Base-by-base conservation (phyloP, 1,140 invertebrate species). In the Aleiodes sp. region DNA sequence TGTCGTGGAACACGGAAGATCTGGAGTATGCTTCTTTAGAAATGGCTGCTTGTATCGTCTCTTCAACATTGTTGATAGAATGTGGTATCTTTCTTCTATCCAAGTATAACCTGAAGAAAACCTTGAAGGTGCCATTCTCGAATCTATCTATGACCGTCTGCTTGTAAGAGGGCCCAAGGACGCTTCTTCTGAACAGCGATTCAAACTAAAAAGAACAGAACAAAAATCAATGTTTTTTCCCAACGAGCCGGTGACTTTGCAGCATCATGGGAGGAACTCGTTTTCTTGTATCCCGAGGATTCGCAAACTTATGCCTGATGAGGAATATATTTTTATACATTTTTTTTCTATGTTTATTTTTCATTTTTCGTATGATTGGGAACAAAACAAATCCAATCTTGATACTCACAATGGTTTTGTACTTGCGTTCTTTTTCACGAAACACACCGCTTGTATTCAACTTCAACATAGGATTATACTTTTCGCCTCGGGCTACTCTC, bases 11-110 rank as follows among this genome's bases (percentile, higher is more conserved):
- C 16, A 90, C 83, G 6, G 74, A 74, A 21, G 90, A 88, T 71
- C 89, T 87, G 68, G 90, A 91, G 62, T 89, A 87, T 14, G 90
- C 87, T 85, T 93, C 91, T 81, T 91, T 89, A 46, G 90, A 82
- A 77, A 92, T 87, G 57, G 91, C 87, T 81, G 90, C 91, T 78
- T 89, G 90, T 43, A 92, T 85, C 1, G 87, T 87, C 75, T 92
- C 90, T 82, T 92, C 92, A 71, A 92, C 82, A 73, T 90, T 91
- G 24, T 87, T 86, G 7, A 91, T 82, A 4, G 89, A 87, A 74
- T 90, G 90, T 3, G 91, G 89, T 75, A 93, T 88, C 89, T 93
- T 93, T 87, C 91, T 90, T 75, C 91, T 87, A 79, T 94, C 92
- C 16, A 94, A 84, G 70, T 92, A 90, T 8, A 94, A 75, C 82